phyloP scores from a whole-genome alignment of 2,113 vertebrate genomes.

The Eulacestoma nigropectus region DNA sequence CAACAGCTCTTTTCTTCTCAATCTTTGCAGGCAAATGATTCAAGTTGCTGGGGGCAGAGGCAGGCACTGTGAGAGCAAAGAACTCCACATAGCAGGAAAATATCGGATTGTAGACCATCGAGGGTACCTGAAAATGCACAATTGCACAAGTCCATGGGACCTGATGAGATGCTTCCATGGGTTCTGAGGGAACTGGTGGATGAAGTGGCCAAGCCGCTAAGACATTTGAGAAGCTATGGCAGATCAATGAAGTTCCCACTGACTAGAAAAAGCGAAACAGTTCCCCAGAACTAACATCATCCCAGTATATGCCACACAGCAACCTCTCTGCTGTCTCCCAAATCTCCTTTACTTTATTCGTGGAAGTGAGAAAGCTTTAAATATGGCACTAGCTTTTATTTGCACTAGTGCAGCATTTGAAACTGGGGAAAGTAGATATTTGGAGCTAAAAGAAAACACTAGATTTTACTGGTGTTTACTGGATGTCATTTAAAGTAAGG shows the following conservation, averaged over 20 bases:
- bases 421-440: not conserved
- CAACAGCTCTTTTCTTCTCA: not conserved
- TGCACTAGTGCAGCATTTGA: not conserved
- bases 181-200: not conserved
- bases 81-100: not conserved
- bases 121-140: too few species aligned
- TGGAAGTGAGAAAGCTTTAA: not conserved
- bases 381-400: not conserved
- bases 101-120: not conserved
- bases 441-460: not conserved
- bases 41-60: not conserved
- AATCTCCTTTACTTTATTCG: not conserved
- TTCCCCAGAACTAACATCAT: not conserved
- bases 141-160: not conserved
- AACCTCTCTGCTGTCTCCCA: not conserved
- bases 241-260: not conserved
- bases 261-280: not conserved
- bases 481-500: not conserved
- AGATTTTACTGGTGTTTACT: not conserved
- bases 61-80: not conserved
- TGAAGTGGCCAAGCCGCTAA: not conserved
- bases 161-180: not conserved
- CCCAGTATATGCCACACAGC: not conserved
- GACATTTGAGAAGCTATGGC: not conserved
- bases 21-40: not conserved